Evolutionary conservation across 2,797 vertebrate species (phyloP).

Genomic region (Pseudochirops corinnae): DNA sequence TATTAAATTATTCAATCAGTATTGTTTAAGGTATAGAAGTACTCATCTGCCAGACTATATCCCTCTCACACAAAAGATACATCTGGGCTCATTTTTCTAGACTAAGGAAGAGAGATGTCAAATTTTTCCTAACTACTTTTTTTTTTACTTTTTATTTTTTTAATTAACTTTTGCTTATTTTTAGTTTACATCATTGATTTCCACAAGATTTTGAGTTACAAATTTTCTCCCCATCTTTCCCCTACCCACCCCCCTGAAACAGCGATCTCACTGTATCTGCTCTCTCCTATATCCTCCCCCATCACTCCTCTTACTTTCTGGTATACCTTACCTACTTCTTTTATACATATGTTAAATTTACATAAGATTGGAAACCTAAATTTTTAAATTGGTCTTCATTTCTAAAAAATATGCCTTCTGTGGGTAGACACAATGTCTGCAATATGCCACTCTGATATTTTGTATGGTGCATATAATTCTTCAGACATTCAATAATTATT

Average conservation of each 20-base stretch:
- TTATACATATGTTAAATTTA: constrained; percentile 17
- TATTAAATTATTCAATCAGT: constrained; percentile 10
- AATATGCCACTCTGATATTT: not conserved
- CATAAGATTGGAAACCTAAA: constrained; percentile 45
- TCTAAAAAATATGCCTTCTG: not conserved
- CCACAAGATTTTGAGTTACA: no score
- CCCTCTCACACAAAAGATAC: not conserved
- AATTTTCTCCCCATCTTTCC: no score
- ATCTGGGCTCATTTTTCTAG: not conserved
- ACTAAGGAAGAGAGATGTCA: not conserved
- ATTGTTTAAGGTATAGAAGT: not conserved
- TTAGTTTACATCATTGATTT: no score
- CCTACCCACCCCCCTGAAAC: no score
- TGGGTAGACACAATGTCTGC: not conserved
- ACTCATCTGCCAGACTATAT: not conserved
- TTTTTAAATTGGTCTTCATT: constrained; percentile 18
- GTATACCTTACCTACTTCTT: not conserved
- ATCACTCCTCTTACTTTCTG: no score
- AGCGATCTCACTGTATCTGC: no score
- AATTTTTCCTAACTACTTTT: constrained; percentile 22
- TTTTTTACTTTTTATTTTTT: no score
- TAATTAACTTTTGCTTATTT: no score
- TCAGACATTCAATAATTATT: not conserved
- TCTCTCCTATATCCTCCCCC: no score
- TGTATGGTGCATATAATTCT: not conserved